Conservation (phyloP, 2,797 vertebrate species). For the Tragopan temminckii region DNA sequence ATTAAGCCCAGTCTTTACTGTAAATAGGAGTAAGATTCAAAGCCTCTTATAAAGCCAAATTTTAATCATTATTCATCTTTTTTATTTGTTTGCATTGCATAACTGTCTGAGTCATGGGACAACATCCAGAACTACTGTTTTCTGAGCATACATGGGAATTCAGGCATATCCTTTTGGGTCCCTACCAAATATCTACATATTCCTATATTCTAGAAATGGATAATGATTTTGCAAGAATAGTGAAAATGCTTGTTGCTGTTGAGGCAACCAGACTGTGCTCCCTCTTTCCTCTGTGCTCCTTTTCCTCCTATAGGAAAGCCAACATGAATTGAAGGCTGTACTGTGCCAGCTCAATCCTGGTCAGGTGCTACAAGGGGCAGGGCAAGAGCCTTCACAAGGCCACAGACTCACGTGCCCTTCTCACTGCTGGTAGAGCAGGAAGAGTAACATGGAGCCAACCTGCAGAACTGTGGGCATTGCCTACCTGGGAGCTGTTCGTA, state of each 20-base stretch:
- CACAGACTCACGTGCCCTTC: fast-evolving
- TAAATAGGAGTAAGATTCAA: neutral
- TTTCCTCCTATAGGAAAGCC: fast-evolving
- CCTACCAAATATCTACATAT: neutral
- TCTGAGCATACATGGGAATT: neutral
- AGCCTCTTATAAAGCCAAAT: neutral
- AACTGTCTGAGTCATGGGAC: neutral
- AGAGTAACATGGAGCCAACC: neutral
- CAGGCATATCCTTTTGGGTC: neutral
- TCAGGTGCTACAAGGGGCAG: fast-evolving
- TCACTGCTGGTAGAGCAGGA: fast-evolving
- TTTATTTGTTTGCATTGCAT: neutral
- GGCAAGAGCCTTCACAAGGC: fast-evolving
- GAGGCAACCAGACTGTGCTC: neutral
- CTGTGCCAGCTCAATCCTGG: fast-evolving
- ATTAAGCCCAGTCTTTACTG: neutral
- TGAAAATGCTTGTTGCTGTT: neutral
- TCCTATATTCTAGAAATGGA: neutral
- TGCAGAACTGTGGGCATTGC: neutral
- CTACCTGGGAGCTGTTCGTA: fast-evolving
- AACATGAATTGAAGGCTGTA: neutral
- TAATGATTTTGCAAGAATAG: neutral
- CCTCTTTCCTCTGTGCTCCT: neutral
- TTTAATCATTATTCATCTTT: neutral
- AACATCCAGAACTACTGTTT: neutral